These are phyloP conservation scores for Mallateleia sp. DNA, from an alignment of 2,888 invertebrate genomes.

Conservation along the genomic window DNA sequence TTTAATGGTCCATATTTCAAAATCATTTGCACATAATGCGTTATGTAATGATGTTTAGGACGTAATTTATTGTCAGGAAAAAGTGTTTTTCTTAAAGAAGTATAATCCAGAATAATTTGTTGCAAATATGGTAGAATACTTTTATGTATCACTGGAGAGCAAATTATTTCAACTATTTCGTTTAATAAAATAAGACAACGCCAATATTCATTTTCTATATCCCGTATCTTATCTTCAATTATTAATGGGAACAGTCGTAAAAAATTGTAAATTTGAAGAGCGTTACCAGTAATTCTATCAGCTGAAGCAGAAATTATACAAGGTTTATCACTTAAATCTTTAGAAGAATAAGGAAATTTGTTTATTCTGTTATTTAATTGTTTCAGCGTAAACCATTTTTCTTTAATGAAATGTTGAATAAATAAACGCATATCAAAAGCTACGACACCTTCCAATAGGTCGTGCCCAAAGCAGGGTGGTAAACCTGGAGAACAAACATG, in stretches of 20 bases:
- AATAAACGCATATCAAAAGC: constrained; percentile 67
- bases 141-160: constrained; percentile 75
- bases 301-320: constrained; percentile 21
- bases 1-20: constrained; percentile 72
- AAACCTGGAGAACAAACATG: constrained; percentile 75
- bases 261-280: constrained; percentile 72
- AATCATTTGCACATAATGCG: constrained; percentile 66
- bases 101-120: constrained; percentile 61
- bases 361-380: constrained; percentile 56
- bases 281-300: constrained; percentile 60
- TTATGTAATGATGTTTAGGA: constrained; percentile 75
- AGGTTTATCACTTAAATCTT: constrained; percentile 68
- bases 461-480: constrained; percentile 76
- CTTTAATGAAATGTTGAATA: constrained; percentile 54
- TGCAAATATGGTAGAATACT: constrained; percentile 60
- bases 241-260: constrained; percentile 69
- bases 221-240: constrained; percentile 59
- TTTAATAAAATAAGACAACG: constrained; percentile 59
- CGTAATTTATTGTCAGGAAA: constrained; percentile 58
- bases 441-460: constrained; percentile 72
- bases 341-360: constrained; percentile 40
- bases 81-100: constrained; percentile 53
- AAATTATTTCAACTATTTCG: constrained; percentile 78
- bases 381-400: constrained; percentile 65
- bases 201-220: constrained; percentile 74